Evolutionary conservation across 2,797 vertebrate species (phyloP), one percentile per base, ranked within the genome.

Genomic region (Masticophis lateralis): DNA sequence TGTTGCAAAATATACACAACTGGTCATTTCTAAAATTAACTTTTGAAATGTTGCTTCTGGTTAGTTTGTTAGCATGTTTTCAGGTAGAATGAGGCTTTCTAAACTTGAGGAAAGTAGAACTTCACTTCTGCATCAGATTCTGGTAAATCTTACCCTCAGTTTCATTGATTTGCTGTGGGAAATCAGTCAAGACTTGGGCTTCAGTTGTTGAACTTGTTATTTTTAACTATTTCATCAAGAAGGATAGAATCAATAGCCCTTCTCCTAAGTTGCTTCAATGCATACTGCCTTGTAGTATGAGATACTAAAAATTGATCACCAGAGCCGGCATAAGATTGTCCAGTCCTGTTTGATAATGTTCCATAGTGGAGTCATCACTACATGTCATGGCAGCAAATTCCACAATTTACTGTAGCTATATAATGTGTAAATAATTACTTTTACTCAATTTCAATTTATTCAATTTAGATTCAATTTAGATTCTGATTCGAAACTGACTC

Each of bases 1-100:
- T 89, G 94, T 95, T 96, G 95, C 95, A 94, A 97, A 97, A 96
- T 96, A 97, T 94, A 93, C 94, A 94, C 95, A 94, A 95, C 86
- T 90, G 94, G 94, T 95, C 47, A 0, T 94, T 95, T 95, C 94
- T 97, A 97, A 96, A 97, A 96, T 96, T 95, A 97, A 95, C 90
- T 87, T 83, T 91, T 1, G 47, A 10, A 74, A 59, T 18, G 3
- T 79, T 89, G 66, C 43, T 93, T 88, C 86, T 93, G 86, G 6
- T 91, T 61, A 93, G 43, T 83, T 51, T 37, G 22, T 66, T 20
- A 88, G 51, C 69, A 89, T 47, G 63, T 89, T 51, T 89, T 89
- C 69, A 89, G 37, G 20, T 37, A 91, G 89, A 83, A 86, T 16
- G 14, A 63, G 57, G 16, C 43, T 25, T 27, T 88, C 66, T 25